Evolutionary conservation across 2,888 invertebrate genomes (phyloP), one percentile per base, ranked within the genome.

Genomic region (Apamea sordens): DNA sequence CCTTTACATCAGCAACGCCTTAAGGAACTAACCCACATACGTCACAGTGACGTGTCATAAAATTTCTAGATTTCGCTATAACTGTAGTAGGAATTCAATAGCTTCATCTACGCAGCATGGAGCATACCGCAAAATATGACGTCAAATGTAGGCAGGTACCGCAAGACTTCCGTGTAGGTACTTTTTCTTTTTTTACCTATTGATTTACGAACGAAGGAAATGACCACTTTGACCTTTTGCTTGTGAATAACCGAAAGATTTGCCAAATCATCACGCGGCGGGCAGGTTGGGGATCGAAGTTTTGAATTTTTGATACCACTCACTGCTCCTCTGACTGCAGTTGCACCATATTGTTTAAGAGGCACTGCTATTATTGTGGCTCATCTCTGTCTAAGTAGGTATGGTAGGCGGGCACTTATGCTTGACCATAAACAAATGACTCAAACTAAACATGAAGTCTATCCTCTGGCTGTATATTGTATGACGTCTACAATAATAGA

Each of bases 321-420:
- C 53, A 21, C 8, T 3, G 10, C 10, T 24, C 1, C 56, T 24
- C 1, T 56, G 18, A 18, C 8, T 15, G 21, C 0, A 53, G n/a
- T 79, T 79, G 32, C 63, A 81, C 28, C 36, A 79, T 64, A 36
- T 72, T 81, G 47, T 10, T 56, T 18, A 79, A 82, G 56, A 56
- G 18, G 53, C 24, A 18, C 21, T 7, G 6, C 4, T 10, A 28
- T 24, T 11, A 63, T 18, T 76, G 53, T 64, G n/a, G 11, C 28
- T 81, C 81, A 81, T 72, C 53, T 67, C 2, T 13, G 32, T 10
- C 6, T 28, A 72, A 28, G 13, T 32, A 28, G n/a, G n/a, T 28
- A 28, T 64, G 2, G 21, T 7, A 63, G 18, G 10, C 8, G n/a
- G 50, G 61, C 50, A 78, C 11, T 61, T 50, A 15, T 53, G 10